These are phyloP conservation scores for Keiferia lycopersicella DNA, from an alignment of 2,888 invertebrate species.

Conservation along the genomic window DNA sequence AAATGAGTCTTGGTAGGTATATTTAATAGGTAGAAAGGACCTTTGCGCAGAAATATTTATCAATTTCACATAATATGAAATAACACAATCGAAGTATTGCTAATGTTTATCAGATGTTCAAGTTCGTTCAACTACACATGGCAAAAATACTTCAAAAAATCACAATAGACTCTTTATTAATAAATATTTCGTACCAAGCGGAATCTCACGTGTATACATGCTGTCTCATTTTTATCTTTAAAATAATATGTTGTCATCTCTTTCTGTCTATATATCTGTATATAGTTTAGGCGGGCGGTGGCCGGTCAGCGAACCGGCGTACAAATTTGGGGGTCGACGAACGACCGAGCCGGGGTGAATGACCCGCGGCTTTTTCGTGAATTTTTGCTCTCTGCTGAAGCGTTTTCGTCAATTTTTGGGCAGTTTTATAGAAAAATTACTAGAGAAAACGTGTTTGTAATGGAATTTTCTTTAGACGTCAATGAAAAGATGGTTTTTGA, in stretches of 20 bases:
- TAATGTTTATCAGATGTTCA: background rate
- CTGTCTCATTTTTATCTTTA: background rate
- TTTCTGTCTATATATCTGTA: constrained; percentile 44
- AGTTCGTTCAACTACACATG: background rate
- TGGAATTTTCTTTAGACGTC: background rate
- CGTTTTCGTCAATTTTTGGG: background rate
- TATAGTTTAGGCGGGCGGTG: constrained; percentile 45
- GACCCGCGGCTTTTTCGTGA: constrained; percentile 38
- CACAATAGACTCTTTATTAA: background rate
- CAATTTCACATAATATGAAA: too few relatives aligned
- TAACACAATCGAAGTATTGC: background rate
- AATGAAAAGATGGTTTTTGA: background rate
- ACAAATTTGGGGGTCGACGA: constrained; percentile 66
- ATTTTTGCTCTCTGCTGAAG: constrained; percentile 28
- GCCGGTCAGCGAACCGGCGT: constrained; percentile 61
- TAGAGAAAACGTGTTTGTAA: background rate
- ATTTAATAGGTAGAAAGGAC: too few relatives aligned
- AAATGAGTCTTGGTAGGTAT: too few relatives aligned
- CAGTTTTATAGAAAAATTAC: background rate
- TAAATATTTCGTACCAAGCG: constrained; percentile 31
- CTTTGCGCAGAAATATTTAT: too few relatives aligned
- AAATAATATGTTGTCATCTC: constrained; percentile 34
- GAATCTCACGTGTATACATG: constrained; percentile 46
- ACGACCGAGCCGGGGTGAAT: constrained; percentile 62
- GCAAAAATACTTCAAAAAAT: constrained; percentile 1